Base-by-base conservation (phyloP, 30 jellyfish, hydroid and myxozoan genomes). In the Aurelia coerulea region DNA sequence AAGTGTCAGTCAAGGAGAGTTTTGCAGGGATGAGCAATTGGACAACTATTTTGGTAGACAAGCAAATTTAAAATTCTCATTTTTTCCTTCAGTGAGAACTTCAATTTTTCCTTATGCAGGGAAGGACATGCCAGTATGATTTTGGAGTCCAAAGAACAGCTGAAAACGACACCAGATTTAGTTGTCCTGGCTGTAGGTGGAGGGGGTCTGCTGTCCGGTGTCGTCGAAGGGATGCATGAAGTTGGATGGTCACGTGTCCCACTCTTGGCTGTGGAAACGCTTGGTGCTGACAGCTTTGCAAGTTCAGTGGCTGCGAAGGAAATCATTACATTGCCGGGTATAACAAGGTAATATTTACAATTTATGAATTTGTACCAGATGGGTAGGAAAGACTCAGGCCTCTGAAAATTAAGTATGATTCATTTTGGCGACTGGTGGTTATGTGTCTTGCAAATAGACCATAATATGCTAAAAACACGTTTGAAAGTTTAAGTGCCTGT, bases 181-280 rank as follows among this genome's bases (percentile, higher is more conserved):
- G 94, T 94, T 16, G 90, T 88, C 39, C 37, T 89, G 59, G 84
- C 98, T 11, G 99, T 94, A 42, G 99, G 99, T 69, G 99, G 99
- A 51, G 99, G 99, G 11, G 99, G 99, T 12, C 88, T 94, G 23
- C 50, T 94, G 63, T 76, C 95, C 90, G 99, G 99, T 14, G 96
- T 94, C 17, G 85, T 89, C 9, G 89, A 94, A 62, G 99, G 99
- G 15, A 94, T 94, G 81, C 90, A 94, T 37, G 76, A 85, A 65
- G 97, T 65, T 54, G 97, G 99, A 5, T 94, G 99, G 99, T 46
- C 90, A 2, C 69, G 79, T 37, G 97, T 94, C 14, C 99, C 99
- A 14, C 83, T 94, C 14, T 52, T 94, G 9, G 96, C 99, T 8
- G 65, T 84, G 74, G 99, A 94, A 74, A 94, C 99, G 2, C 42